Evolutionary conservation across 1,140 invertebrate genomes (phyloP), one percentile per base, ranked within the genome.

Genomic region (Macrosteles quadrilineatus): DNA sequence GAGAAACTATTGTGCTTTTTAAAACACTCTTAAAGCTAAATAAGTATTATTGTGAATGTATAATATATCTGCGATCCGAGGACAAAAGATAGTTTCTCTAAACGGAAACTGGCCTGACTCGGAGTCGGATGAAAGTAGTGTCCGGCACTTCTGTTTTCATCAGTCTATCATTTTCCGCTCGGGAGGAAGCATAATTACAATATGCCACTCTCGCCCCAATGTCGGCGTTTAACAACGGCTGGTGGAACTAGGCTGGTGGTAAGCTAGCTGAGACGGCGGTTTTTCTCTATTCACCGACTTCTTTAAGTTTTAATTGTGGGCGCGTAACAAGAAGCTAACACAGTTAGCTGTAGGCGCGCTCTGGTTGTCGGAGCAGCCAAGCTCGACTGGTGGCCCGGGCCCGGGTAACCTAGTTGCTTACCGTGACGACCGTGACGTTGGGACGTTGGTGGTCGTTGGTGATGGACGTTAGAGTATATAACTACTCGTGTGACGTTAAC

Each of bases 251-350:
- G 47, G 17, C 47, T 6, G 3, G 47, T 23, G n/a, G 47, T 50
- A 50, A 23, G 47, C 21, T 6, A 23, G 3, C 36, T 43, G 36
- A 43, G 9, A 11, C 47, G 47, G 47, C n/a, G n/a, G 47, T 50
- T 50, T 23, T 50, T 50, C 21, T n/a, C 17, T 6, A 43, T 43
- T n/a, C n/a, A 36, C 4, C 14, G 32, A 14, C 32, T 36, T 36
- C 32, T 36, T 36, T 36, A 4, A 14, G 32, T 36, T 36, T 50
- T 50, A 50, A 50, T 50, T 50, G 47, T 50, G 47, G 4, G 47
- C 47, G 17, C 17, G 47, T 19, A 50, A 50, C 47, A 50, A 50
- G 47, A 50, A 50, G 47, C 47, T 11, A 50, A 50, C 21, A 50
- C 47, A n/a, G 47, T 50, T 50, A 50, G 47, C 4, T 23, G 36